Evolutionary conservation across 1,140 invertebrate species (phyloP).

Genomic region (Spodoptera litura): DNA sequence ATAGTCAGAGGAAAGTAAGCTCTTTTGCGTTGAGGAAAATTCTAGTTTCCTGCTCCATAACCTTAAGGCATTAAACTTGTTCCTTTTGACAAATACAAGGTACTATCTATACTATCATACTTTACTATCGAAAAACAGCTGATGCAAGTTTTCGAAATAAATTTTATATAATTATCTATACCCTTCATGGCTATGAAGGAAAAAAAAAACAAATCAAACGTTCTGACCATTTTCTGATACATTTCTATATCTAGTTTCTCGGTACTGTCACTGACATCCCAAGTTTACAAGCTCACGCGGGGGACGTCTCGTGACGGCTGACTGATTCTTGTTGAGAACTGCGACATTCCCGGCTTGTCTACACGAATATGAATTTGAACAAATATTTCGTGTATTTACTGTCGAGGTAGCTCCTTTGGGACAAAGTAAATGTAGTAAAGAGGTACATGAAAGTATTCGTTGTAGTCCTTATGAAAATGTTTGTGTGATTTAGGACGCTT

Average conservation of each 20-base stretch:
- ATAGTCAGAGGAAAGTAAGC: too few relatives aligned
- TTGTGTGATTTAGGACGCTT: conserved; percentile 28
- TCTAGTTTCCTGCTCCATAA: too few relatives aligned
- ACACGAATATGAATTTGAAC: conserved; percentile 39
- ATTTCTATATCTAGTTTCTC: not conserved
- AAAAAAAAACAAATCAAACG: too few relatives aligned
- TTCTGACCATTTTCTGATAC: too few relatives aligned
- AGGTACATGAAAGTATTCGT: conserved; percentile 21
- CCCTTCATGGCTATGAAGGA: too few relatives aligned
- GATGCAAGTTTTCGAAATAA: too few relatives aligned
- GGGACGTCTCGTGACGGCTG: conserved; percentile 48
- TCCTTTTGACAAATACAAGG: too few relatives aligned
- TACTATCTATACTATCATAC: too few relatives aligned
- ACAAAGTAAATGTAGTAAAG: conserved; percentile 26
- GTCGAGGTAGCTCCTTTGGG: conserved; percentile 9
- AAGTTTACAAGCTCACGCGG: conserved; percentile 34
- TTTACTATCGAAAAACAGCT: too few relatives aligned
- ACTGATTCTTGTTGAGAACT: conserved; percentile 57
- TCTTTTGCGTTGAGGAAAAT: too few relatives aligned
- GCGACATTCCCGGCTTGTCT: conserved; percentile 5
- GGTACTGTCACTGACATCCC: not conserved
- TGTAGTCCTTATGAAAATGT: conserved; percentile 33
- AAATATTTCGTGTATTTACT: conserved; percentile 44
- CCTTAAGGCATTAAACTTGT: too few relatives aligned
- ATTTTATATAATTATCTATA: too few relatives aligned